phyloP scores from a whole-genome alignment of 2,113 vertebrate species.

The Centrocercus urophasianus region DNA sequence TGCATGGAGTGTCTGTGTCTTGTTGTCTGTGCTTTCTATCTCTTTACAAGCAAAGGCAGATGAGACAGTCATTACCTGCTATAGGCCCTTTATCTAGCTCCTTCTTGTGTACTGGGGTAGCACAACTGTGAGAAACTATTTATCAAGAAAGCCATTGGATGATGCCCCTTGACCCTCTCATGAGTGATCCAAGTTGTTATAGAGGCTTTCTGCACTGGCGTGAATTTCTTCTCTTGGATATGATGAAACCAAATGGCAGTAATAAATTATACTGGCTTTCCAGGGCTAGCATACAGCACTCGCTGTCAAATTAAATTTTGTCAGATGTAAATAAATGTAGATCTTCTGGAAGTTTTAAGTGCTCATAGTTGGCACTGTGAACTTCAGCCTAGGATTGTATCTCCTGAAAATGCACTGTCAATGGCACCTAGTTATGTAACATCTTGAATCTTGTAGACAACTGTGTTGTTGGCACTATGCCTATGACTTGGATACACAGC shows the following conservation, averaged over 20 bases:
- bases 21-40: not conserved
- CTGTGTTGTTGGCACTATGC: not conserved
- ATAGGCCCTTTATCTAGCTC: not conserved
- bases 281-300: not conserved
- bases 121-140: not conserved
- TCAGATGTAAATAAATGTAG: not conserved
- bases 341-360: not conserved
- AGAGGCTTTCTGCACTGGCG: not conserved
- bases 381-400: not conserved
- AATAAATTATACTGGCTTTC: not conserved
- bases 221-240: not conserved
- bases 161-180: not conserved
- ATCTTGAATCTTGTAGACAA: not conserved
- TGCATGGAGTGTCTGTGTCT: not conserved
- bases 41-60: not conserved
- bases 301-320: not conserved
- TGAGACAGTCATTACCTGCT: not conserved
- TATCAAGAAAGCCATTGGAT: not conserved
- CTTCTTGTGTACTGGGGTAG: not conserved
- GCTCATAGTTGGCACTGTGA: not conserved
- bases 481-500: not conserved
- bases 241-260: not conserved
- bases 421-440: fast-evolving
- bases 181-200: not conserved
- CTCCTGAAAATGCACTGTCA: not conserved